Evolutionary conservation across 2,888 invertebrate species (phyloP), one percentile per base, ranked within the genome.

Genomic region (Cephalotes varians): DNA sequence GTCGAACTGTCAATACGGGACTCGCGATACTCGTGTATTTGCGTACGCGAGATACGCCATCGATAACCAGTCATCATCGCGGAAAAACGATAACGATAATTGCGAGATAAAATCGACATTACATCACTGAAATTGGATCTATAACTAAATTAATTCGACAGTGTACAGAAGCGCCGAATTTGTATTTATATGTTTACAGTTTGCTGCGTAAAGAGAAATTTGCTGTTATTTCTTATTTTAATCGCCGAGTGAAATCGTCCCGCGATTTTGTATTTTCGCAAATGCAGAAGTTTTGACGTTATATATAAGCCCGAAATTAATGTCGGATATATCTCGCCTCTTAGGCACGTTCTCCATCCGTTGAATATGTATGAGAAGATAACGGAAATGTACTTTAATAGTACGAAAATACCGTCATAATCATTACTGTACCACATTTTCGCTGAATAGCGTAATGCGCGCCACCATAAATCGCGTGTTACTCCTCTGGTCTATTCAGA

Each of bases 351-450:
- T 49, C 37, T 73, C 37, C 64, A 44, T 73, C 12, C 65, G 37
- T 72, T 83, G 83, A 82, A 83, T 83, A 83, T 82, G 83, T 58
- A 83, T 83, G 58, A 56, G 49, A 56, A 49, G 49, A 81, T 81
- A 81, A 67, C 58, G 81, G 49, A 79, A 79, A 79, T 25, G 56
- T 79, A 79, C 72, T 79, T 71, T 79, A 71, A 79, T 79, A 72
- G 56, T 49, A 54, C 44, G 72, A 56, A 71, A 79, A 72, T 79
- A 56, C 73, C 72, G 34, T 79, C 77, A 79, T 79, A 72, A 79
- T 79, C 56, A 79, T 79, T 71, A 71, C 37, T 56, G 71, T 21
- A 54, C 34, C 44, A 34, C 77, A 54, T 77, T 77, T 77, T 69
- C 69, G 56, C 54, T 37, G 77, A 79, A 79, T 25, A 31, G 40